A percentile compares a stretch with the other conserved stretches of the same genome.
Conservation (phyloP, 2,888 invertebrate genomes). For the Drosophila mulleri region DNA sequence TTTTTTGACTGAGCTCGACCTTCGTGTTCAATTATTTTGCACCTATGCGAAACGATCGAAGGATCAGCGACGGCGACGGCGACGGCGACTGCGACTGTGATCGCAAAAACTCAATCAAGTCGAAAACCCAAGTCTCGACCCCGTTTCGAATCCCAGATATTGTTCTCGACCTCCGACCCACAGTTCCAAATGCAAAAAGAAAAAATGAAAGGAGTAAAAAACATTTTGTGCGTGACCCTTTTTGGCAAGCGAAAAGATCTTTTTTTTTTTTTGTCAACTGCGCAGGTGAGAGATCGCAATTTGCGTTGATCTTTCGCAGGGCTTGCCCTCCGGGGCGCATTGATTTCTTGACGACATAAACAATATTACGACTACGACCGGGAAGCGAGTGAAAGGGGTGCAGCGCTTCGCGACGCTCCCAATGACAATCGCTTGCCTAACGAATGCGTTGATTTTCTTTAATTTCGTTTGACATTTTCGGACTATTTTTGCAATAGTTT, state of each 20-base stretch:
- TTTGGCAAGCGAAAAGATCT: constrained; percentile 43
- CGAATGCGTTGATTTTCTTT: constrained; percentile 61
- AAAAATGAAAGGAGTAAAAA: constrained; percentile 5
- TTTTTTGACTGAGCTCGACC: constrained; percentile 61
- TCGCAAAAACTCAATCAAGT: constrained; percentile 76
- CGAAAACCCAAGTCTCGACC: constrained; percentile 68
- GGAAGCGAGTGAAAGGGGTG: constrained; percentile 40
- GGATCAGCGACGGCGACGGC: constrained; percentile 37
- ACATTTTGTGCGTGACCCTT: constrained; percentile 56
- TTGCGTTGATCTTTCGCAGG: constrained; percentile 62
- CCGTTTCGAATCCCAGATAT: constrained; percentile 40
- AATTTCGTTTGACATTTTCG: constrained; percentile 62
- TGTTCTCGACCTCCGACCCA: constrained; percentile 46
- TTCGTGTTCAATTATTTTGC: constrained; percentile 77
- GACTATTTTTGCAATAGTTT: constrained; percentile 64
- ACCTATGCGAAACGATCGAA: constrained; percentile 73
- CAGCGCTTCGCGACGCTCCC: constrained; percentile 26
- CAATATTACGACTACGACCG: constrained; percentile 34
- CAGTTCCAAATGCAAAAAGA: constrained; percentile 62
- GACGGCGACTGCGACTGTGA: constrained; percentile 28
- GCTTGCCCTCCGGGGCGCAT: constrained; percentile 55
- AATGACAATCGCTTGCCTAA: constrained; percentile 67
- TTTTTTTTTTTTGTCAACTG: constrained; percentile 66
- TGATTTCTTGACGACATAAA: constrained; percentile 72
- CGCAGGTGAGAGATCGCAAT: constrained; percentile 75